Evolutionary conservation across 2,888 invertebrate genomes (phyloP).

Genomic region (Melinaea marsaeus): DNA sequence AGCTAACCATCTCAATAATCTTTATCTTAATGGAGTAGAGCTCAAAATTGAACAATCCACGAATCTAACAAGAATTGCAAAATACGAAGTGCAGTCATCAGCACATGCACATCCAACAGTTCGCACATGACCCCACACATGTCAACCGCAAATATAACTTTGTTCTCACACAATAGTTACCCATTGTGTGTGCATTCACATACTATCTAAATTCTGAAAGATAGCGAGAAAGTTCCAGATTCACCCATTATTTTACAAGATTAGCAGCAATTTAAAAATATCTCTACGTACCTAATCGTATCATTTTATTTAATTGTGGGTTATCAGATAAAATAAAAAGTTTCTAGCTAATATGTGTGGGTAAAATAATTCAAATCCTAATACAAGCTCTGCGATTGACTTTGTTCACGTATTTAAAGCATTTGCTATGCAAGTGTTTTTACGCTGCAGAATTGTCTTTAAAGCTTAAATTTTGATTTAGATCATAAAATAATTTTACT

Average conservation of each 20-base stretch:
- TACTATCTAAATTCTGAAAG: constrained; percentile 39
- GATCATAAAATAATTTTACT: too few species aligned
- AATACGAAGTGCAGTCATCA: neutral
- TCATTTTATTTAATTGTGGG: neutral
- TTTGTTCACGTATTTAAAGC: too few species aligned
- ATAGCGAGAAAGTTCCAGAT: constrained; percentile 46
- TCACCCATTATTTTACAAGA: constrained; percentile 36
- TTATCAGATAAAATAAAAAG: neutral
- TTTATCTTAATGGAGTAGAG: neutral
- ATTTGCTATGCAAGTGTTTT: too few species aligned
- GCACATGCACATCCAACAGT: neutral
- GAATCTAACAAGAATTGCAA: neutral
- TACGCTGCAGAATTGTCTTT: too few species aligned
- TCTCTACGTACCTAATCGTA: constrained; percentile 10
- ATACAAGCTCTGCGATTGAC: too few species aligned
- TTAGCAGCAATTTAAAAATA: constrained; percentile 37
- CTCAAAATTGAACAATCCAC: neutral
- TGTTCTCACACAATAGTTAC: constrained; percentile 25
- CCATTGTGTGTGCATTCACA: constrained; percentile 33
- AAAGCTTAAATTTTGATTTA: too few species aligned
- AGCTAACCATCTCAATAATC: too few species aligned
- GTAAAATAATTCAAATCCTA: too few species aligned
- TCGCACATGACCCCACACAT: constrained; percentile 1
- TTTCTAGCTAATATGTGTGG: neutral
- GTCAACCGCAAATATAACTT: constrained; percentile 18